phyloP scores from a whole-genome alignment of 2,888 invertebrate genomes.

The Peribatodes rhomboidaria region DNA sequence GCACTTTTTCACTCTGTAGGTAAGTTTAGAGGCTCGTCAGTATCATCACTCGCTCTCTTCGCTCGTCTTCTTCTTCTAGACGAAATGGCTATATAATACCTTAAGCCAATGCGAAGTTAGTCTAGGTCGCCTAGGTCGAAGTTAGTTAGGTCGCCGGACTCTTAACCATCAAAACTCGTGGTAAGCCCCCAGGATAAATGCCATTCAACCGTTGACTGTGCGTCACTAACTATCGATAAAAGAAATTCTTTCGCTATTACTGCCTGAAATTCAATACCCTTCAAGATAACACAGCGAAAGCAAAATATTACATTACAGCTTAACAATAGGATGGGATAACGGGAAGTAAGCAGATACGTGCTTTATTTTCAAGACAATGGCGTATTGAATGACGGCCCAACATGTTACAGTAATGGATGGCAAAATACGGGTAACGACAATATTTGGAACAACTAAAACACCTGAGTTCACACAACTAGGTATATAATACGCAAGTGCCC shows the following conservation, averaged over 20 bases:
- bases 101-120: too few relatives aligned
- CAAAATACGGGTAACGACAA: slow-evolving; percentile 16
- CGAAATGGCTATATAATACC: too few relatives aligned
- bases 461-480: slow-evolving; percentile 6
- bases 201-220: too few relatives aligned
- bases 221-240: too few relatives aligned
- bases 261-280: slow-evolving; percentile 22
- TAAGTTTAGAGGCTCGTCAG: too few relatives aligned
- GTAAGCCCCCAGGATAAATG: too few relatives aligned
- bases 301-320: slow-evolving; percentile 38
- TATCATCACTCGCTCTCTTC: too few relatives aligned
- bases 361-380: slow-evolving; percentile 44
- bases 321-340: slow-evolving; percentile 43
- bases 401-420: slow-evolving; percentile 13
- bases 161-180: too few relatives aligned
- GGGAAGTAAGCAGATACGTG: slow-evolving; percentile 44
- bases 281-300: slow-evolving; percentile 33
- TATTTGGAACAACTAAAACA: slow-evolving; percentile 19
- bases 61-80: too few relatives aligned
- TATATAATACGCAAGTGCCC: background rate
- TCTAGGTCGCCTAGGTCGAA: too few relatives aligned
- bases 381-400: slow-evolving; percentile 41
- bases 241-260: background rate
- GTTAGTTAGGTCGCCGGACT: too few relatives aligned
- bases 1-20: too few relatives aligned